A percentile compares a stretch with the other conserved stretches of the same genome.
Evolutionary conservation across 2,113 vertebrate species (phyloP).

Genomic region (Oncorhynchus gorbuscha): DNA sequence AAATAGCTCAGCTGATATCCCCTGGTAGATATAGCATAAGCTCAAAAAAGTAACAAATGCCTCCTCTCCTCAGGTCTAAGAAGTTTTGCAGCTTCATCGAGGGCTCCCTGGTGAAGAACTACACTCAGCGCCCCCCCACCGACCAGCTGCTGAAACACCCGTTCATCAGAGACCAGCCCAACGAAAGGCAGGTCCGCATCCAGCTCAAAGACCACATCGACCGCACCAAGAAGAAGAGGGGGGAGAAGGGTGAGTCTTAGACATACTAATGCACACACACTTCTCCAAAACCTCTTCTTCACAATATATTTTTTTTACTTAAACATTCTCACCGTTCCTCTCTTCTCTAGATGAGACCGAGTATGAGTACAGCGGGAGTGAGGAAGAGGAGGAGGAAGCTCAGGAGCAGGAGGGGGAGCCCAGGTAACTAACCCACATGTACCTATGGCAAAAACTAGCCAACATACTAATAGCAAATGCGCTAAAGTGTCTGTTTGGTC

Average conservation of each 20-base stretch:
- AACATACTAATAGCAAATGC: neutral
- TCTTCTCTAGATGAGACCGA: conserved; percentile 90
- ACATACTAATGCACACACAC: neutral
- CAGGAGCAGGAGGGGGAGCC: conserved; percentile 97
- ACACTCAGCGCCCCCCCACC: conserved; percentile 93
- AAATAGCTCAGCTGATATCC: too few relatives aligned
- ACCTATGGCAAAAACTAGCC: neutral
- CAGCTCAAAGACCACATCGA: conserved; percentile 99
- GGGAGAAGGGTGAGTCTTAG: conserved; percentile 87
- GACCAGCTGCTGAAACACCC: conserved; percentile 96
- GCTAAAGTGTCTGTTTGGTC: neutral
- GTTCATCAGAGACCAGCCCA: conserved; percentile 97
- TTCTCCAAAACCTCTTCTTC: neutral
- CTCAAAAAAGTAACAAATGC: too few relatives aligned
- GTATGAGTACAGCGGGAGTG: conserved; percentile 98
- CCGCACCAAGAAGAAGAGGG: conserved; percentile 97
- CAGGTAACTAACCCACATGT: conserved; percentile 75
- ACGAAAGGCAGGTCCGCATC: conserved; percentile 97
- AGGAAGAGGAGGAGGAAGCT: conserved; percentile 97
- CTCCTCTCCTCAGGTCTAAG: conserved; percentile 83
- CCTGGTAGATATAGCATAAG: too few relatives aligned
- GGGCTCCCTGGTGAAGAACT: conserved; percentile 98
- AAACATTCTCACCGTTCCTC: neutral
- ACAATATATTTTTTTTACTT: neutral
- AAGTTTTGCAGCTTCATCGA: conserved; percentile 99